Percentiles rank a stretch among this genome's conserved stretches.
Evolutionary conservation across 2,888 invertebrate genomes (phyloP).

Genomic region (Drosophila kuntzei): DNA sequence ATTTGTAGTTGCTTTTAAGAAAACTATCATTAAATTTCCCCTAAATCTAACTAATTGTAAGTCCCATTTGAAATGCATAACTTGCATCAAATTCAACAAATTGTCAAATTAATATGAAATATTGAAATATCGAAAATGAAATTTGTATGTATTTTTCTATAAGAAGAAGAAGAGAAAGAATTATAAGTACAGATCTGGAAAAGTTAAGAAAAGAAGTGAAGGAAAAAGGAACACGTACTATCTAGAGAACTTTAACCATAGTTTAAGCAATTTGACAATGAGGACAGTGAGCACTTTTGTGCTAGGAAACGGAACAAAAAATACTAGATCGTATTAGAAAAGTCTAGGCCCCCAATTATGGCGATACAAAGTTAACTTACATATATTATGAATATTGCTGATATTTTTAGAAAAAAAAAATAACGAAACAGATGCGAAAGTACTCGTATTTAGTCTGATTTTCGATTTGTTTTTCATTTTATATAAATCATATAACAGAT

Average conservation of each 20-base stretch:
- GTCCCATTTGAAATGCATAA: constrained; percentile 19
- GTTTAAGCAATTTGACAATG: constrained; percentile 47
- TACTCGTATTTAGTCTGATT: constrained; percentile 63
- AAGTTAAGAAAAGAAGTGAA: constrained; percentile 17
- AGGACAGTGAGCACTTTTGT: constrained; percentile 48
- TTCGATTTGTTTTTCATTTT: constrained; percentile 27
- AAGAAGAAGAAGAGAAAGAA: constrained; percentile 21
- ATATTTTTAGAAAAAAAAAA: constrained; percentile 50
- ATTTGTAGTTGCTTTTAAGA: constrained; percentile 6
- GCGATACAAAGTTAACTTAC: constrained; percentile 66
- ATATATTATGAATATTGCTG: constrained; percentile 58
- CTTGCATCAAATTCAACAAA: constrained; percentile 26
- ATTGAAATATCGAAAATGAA: constrained; percentile 25
- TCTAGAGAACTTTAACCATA: constrained; percentile 41
- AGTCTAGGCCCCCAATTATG: constrained; percentile 32
- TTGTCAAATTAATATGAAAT: constrained; percentile 43
- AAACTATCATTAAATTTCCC: constrained; percentile 5
- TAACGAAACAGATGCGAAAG: constrained; percentile 35
- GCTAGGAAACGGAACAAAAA: constrained; percentile 29
- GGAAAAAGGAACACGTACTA: constrained; percentile 40
- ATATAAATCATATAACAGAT: background rate
- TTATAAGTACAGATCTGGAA: constrained; percentile 18
- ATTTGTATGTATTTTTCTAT: constrained; percentile 75
- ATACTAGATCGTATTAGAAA: constrained; percentile 10
- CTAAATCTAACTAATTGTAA: constrained; percentile 7